A percentile compares a stretch with the other conserved stretches of the same genome.
Evolutionary conservation across 2,113 vertebrate genomes (phyloP).

Genomic region (Pelodiscus sinensis): DNA sequence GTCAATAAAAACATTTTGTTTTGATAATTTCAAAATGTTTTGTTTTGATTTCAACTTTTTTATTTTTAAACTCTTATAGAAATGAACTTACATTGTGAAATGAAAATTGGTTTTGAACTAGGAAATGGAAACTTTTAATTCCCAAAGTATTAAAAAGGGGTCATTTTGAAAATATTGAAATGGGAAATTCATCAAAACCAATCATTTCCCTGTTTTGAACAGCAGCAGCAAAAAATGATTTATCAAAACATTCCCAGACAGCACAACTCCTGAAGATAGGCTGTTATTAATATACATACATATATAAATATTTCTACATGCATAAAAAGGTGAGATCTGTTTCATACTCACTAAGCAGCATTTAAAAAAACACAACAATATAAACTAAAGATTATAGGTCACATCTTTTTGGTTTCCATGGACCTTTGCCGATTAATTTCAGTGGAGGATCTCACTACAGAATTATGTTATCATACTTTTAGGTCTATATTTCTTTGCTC

Average conservation of each 20-base stretch:
- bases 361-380: background rate
- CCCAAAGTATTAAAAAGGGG: background rate
- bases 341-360: background rate
- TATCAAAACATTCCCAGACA: background rate
- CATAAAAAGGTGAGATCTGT: background rate
- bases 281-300: background rate
- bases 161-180: background rate
- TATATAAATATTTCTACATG: background rate
- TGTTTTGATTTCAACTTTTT: background rate
- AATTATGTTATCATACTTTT: background rate
- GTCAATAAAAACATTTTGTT: background rate
- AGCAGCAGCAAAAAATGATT: background rate
- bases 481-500: background rate
- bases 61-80: background rate
- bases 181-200: background rate
- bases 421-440: background rate
- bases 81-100: background rate
- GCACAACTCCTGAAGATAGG: background rate
- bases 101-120: background rate
- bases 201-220: background rate
- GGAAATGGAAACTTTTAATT: background rate
- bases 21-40: background rate
- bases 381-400: background rate
- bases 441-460: background rate
- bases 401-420: background rate